Percentiles rank a stretch among this genome's conserved stretches.
phyloP scores from a whole-genome alignment of 2,888 invertebrate species.

The Liodrosophila aerea region DNA sequence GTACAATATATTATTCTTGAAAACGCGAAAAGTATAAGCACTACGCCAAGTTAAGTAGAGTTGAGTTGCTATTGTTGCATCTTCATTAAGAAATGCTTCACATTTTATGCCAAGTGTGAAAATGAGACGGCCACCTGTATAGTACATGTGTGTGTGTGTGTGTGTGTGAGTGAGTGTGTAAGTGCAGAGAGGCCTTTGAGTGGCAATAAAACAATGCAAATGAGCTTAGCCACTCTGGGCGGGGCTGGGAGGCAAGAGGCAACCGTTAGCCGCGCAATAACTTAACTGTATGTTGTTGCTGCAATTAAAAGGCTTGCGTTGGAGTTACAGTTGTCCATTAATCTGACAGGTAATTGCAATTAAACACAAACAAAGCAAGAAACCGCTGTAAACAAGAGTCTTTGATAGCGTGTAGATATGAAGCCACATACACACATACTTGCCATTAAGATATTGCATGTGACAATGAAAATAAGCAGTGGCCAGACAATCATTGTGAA shows the following conservation, averaged over 20 bases:
- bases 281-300: conserved; percentile 38
- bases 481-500: background rate
- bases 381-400: conserved; percentile 11
- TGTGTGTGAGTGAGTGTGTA: background rate
- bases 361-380: conserved; percentile 55
- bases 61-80: conserved; percentile 58
- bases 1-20: no score
- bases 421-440: background rate
- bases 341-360: conserved; percentile 74
- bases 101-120: conserved; percentile 35
- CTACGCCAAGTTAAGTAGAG: conserved; percentile 13
- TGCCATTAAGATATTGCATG: conserved; percentile 38
- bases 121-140: conserved; percentile 19
- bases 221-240: conserved; percentile 4
- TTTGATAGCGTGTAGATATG: conserved; percentile 22
- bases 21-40: conserved; percentile 42
- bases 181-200: conserved; percentile 43
- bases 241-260: conserved; percentile 21
- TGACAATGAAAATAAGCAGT: conserved; percentile 32
- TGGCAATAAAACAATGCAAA: conserved; percentile 73
- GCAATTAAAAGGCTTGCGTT: conserved; percentile 42
- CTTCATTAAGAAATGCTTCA: conserved; percentile 63
- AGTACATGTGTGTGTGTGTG: background rate
- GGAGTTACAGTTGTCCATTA: conserved; percentile 61
- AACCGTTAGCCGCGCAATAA: conserved; percentile 29